Evolutionary conservation across 2,113 vertebrate genomes (phyloP), one percentile per base, ranked within the genome.

Genomic region (Rhabdomys dilectus): DNA sequence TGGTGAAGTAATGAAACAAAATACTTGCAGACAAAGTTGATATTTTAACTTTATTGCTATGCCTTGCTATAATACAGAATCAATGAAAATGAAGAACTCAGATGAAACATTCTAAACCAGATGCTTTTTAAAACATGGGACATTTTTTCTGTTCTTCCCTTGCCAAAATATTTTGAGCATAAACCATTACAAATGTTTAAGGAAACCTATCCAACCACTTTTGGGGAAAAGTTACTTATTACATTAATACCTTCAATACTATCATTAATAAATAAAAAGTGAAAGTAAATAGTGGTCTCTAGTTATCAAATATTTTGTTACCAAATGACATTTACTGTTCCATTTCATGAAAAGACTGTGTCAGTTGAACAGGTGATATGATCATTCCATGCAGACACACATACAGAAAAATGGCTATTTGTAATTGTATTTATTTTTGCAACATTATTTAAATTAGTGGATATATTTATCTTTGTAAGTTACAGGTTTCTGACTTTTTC

Each of bases 241-340:
- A 70, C 21, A 87, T 80, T 89, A 34, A 53, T 13, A 82, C 56
- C 1, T 91, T 93, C 34, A 62, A 68, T 64, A 62, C n/a, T 93
- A 68, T 76, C 85, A 81, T 90, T 42, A 77, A 89, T 72, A 72
- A 87, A 82, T 48, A 39, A 13, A 91, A 94, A 76, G 39, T 36
- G 51, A 58, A 95, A 12, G 4, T 5, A 12, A 29, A 1, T 29
- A 22, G 7, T 75, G 2, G 58, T 80, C 60, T 92, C 21, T 66
- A 45, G 51, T 77, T 81, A 88, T 94, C 8, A 66, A 48, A 8
- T 64, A 29, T 85, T 92, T 95, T 92, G 53, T 88, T 70, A 16
- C 10, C 22, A 95, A 68, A 85, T 72, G 16, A 66, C 1, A 39
- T 24, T 17, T 4, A 76, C 1, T 96, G 15, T 5, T 90, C 15